Base-by-base conservation (phyloP, 2,888 invertebrate species). In the Callinectes sapidus region DNA sequence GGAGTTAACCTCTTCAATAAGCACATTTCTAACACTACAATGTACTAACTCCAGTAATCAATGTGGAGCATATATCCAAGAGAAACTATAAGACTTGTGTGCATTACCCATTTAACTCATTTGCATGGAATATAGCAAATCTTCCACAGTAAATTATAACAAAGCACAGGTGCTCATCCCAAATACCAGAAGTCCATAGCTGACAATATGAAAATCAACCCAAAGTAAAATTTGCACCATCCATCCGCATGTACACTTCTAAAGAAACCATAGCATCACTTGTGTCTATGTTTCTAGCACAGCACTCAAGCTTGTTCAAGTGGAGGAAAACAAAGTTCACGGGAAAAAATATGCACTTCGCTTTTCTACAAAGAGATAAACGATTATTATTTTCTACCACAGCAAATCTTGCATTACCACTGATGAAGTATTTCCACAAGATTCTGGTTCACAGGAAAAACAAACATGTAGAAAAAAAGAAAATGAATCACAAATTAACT, bases 211-310 rank as follows among this genome's bases (percentile, higher is more conserved):
- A 90, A 93, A 91, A 91, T 91, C 88, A 93, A 93, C 92, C 91
- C 81, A 93, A 87, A 89, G 88, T 90, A 91, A 91, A 39, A 89
- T 85, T 71, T 93, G 92, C 92, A 93, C 92, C 89, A 66, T 93
- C 85, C 90, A 93, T 88, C 90, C 61, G 91, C 91, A 91, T 32
- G 66, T 90, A 93, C 92, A 91, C 91, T 91, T 92, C 90, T 93
- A 93, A 91, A 91, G 92, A 93, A 92, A 90, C 92, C 92, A 93
- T 93, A 93, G 91, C 92, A 93, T 93, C 88, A 90, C 87, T 89
- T 91, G 91, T 93, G 92, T 93, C 92, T 93, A 93, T 93, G 92
- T 93, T 93, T 93, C 92, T 93, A 93, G 92, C 92, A 93, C 92
- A 85, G 88, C 89, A 90, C 91, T 90, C 87, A 89, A 92, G 61